Evolutionary conservation across 2,797 vertebrate genomes (phyloP).

Genomic region (Melanotaenia trifasciata): DNA sequence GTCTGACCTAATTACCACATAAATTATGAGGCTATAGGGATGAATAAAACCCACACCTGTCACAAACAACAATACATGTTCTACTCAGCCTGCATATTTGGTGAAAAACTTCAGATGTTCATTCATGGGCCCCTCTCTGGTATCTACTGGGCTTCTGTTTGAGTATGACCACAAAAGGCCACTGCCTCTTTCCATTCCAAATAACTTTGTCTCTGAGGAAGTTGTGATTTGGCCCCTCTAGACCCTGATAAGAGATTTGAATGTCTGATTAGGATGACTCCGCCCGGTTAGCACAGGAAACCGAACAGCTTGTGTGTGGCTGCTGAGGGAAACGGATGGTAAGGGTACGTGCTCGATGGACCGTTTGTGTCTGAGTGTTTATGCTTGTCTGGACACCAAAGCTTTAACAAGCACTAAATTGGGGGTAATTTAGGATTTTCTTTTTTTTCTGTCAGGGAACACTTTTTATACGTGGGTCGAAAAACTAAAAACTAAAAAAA

Average conservation of each 20-base stretch:
- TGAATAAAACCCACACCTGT: slow-evolving; percentile 11
- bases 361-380: slow-evolving; percentile 42
- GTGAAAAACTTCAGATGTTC: background rate
- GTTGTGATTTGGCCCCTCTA: slow-evolving; percentile 59
- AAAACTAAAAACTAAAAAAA: background rate
- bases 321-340: slow-evolving; percentile 15
- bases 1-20: slow-evolving; percentile 10
- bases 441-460: background rate
- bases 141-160: slow-evolving; percentile 42
- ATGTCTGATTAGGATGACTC: slow-evolving; percentile 40
- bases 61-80: slow-evolving; percentile 24
- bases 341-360: slow-evolving; percentile 48
- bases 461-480: background rate
- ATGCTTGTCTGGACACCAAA: slow-evolving; percentile 5
- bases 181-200: slow-evolving; percentile 52
- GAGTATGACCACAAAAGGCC: slow-evolving; percentile 9
- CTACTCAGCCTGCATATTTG: background rate
- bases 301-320: slow-evolving; percentile 23
- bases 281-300: slow-evolving; percentile 58
- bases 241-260: slow-evolving; percentile 66
- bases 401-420: slow-evolving; percentile 8
- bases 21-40: background rate
- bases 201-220: slow-evolving; percentile 60
- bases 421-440: background rate
- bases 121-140: slow-evolving; percentile 2